A percentile compares a stretch with the other conserved stretches of the same genome.
phyloP scores from a whole-genome alignment of 2,113 vertebrate genomes.

The Cheilinus undulatus region DNA sequence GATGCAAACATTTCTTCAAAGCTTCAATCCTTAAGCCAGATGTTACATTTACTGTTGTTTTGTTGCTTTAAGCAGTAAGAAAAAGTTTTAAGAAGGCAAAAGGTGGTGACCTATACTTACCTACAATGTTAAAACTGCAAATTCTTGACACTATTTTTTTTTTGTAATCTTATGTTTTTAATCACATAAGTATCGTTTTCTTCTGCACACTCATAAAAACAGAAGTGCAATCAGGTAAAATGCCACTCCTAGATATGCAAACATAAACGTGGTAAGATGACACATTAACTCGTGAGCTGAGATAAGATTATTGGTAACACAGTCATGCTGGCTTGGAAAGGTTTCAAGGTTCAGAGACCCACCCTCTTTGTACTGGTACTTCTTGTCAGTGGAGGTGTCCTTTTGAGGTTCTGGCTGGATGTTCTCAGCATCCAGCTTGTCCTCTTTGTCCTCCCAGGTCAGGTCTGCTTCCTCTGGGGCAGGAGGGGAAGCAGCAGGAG shows the following conservation, averaged over 20 bases:
- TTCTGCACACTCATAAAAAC: slow-evolving; percentile 2
- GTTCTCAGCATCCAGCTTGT: slow-evolving; percentile 93
- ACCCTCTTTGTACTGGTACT: slow-evolving; percentile 97
- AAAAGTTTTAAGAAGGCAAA: not conserved
- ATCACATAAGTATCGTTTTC: slow-evolving; percentile 9
- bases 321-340: not conserved
- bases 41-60: too few relatives aligned
- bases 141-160: not conserved
- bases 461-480: slow-evolving; percentile 88
- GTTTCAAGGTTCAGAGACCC: slow-evolving; percentile 54
- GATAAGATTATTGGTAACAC: slow-evolving; percentile 17
- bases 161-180: not conserved
- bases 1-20: too few relatives aligned
- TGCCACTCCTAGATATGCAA: not conserved
- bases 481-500: slow-evolving; percentile 66
- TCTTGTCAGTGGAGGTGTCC: slow-evolving; percentile 81
- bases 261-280: not conserved
- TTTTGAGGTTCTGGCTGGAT: slow-evolving; percentile 81
- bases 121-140: too few relatives aligned
- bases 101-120: too few relatives aligned
- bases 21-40: too few relatives aligned
- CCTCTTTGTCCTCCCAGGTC: slow-evolving; percentile 97
- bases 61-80: not conserved
- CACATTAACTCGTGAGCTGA: not conserved
- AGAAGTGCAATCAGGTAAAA: not conserved